Conservation (phyloP, 1,140 invertebrate genomes). For the Aphaenogaster ashmeadi region DNA sequence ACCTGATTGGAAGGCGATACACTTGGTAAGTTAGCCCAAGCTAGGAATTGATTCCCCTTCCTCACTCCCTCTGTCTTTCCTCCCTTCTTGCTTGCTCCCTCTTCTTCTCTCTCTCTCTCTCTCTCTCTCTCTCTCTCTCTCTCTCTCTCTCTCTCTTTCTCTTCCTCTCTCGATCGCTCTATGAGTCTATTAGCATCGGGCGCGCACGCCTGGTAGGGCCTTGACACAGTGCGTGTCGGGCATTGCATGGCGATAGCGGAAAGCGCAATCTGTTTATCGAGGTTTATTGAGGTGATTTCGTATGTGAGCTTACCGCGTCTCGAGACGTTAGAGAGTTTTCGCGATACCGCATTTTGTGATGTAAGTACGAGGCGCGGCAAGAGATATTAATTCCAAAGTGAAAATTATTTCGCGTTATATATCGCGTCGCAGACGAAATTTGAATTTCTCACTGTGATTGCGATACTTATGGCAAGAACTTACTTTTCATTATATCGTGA, state of each 20-base stretch:
- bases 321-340: neutral
- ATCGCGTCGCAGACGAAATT: neutral
- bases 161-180: constrained; percentile 45
- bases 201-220: constrained; percentile 78
- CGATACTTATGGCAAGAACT: neutral
- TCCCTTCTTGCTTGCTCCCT: constrained; percentile 18
- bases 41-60: constrained; percentile 50
- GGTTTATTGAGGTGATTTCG: constrained; percentile 84
- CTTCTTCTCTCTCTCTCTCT: constrained; percentile 8
- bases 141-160: constrained; percentile 63
- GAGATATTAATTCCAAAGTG: neutral
- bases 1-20: constrained; percentile 57
- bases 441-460: neutral
- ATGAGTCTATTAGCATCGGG: constrained; percentile 85
- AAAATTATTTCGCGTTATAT: constrained; percentile 2
- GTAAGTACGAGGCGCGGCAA: neutral
- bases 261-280: constrained; percentile 87
- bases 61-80: neutral
- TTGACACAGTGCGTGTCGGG: constrained; percentile 86
- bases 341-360: neutral
- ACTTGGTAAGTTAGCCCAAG: constrained; percentile 37
- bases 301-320: constrained; percentile 37
- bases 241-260: constrained; percentile 86
- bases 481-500: neutral
- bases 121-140: constrained; percentile 42